Conservation (phyloP, 2,888 invertebrate genomes). For the Drosophila suboccidentalis region DNA sequence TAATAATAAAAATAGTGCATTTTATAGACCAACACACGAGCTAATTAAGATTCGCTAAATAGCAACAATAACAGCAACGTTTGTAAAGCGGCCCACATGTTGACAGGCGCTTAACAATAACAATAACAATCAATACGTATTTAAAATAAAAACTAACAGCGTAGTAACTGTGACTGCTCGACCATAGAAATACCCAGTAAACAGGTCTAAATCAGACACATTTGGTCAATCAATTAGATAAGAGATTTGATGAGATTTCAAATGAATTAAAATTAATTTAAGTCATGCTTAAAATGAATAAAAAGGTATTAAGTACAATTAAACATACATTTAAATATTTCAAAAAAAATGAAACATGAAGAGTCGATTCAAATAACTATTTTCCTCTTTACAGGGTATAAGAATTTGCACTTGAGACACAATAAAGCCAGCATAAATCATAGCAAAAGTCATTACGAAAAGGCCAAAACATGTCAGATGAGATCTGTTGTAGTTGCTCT, state of each 20-base stretch:
- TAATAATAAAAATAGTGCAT: conserved; percentile 25
- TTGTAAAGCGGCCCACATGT: conserved; percentile 53
- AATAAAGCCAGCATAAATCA: conserved; percentile 70
- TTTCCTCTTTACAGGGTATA: conserved; percentile 5
- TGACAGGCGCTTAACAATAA: conserved; percentile 24
- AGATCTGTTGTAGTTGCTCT: conserved; percentile 29
- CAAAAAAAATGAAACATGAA: no score
- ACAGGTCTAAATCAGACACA: neutral
- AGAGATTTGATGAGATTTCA: no score
- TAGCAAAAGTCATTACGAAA: conserved; percentile 57
- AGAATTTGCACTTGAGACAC: conserved; percentile 63
- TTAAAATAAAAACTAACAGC: neutral
- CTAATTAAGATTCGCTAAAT: conserved; percentile 60
- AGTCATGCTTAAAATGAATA: no score
- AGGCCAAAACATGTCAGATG: conserved; percentile 45
- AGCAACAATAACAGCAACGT: conserved; percentile 49
- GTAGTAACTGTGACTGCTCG: neutral
- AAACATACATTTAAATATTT: no score
- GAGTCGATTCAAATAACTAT: no score
- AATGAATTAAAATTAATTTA: no score
- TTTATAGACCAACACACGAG: conserved; percentile 37
- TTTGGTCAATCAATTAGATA: no score
- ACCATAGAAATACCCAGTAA: conserved; percentile 1
- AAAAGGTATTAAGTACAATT: no score
- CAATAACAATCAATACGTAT: conserved; percentile 17